Conservation (phyloP, 2,888 invertebrate species). For the Hyposoter didymator region DNA sequence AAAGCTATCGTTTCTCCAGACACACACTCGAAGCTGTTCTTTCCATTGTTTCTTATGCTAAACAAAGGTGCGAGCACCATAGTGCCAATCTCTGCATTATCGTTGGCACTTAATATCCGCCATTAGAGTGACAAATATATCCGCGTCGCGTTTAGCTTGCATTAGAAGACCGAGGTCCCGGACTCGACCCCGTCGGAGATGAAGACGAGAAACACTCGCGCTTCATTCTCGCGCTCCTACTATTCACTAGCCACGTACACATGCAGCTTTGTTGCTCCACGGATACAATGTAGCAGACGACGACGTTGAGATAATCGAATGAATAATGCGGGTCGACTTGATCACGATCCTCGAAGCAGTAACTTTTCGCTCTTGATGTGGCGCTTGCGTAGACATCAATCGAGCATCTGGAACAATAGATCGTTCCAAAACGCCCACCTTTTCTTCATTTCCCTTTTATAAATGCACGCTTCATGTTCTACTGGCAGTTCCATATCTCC, state of each 20-base stretch:
- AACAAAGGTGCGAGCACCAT: constrained; percentile 44
- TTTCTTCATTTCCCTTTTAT: constrained; percentile 36
- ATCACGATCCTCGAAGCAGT: constrained; percentile 63
- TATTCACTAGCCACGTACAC: not conserved
- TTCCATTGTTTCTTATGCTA: constrained; percentile 70
- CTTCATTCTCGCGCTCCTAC: constrained; percentile 35
- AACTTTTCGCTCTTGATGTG: constrained; percentile 50
- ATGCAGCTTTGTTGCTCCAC: not conserved
- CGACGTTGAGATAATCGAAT: constrained; percentile 69
- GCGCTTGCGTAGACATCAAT: constrained; percentile 58
- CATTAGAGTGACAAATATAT: constrained; percentile 63
- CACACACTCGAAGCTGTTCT: constrained; percentile 21
- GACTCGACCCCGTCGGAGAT: constrained; percentile 37
- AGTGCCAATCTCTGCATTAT: constrained; percentile 53
- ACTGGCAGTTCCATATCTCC: constrained; percentile 28
- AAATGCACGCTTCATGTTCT: constrained; percentile 2
- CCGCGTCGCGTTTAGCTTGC: constrained; percentile 21
- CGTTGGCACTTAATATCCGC: constrained; percentile 68
- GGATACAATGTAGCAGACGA: constrained; percentile 42
- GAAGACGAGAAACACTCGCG: constrained; percentile 58
- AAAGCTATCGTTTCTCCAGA: constrained; percentile 62
- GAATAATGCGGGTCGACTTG: constrained; percentile 71
- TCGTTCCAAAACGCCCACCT: constrained; percentile 65
- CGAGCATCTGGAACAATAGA: constrained; percentile 65
- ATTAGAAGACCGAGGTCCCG: constrained; percentile 48